phyloP scores from a whole-genome alignment of 2,797 vertebrate genomes.

The Dromococcyx pavoninus region DNA sequence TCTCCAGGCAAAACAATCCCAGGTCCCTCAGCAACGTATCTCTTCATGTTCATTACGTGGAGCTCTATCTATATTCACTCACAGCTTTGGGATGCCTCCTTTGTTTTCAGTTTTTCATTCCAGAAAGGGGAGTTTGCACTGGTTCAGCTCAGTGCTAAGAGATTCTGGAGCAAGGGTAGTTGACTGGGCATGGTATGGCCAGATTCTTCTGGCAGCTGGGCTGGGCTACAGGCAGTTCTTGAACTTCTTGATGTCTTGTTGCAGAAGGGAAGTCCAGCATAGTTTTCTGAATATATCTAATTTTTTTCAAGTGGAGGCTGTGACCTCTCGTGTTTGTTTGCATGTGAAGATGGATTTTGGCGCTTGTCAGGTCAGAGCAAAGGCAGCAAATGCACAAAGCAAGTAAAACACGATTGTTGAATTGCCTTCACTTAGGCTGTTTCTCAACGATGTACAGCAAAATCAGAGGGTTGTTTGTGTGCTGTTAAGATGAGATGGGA shows the following conservation, averaged over 20 bases:
- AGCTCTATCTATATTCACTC: neutral
- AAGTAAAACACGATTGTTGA: neutral
- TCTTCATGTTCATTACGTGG: neutral
- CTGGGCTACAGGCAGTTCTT: neutral
- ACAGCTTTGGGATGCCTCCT: neutral
- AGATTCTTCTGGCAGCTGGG: conserved; percentile 16
- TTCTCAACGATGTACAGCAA: rapidly evolving
- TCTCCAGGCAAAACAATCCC: too few species aligned
- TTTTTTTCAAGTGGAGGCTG: neutral
- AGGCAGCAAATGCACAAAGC: neutral
- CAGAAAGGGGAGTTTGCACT: neutral
- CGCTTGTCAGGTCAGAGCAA: neutral
- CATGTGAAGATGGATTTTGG: neutral
- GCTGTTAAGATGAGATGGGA: neutral
- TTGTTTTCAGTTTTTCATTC: neutral
- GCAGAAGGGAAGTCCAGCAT: neutral
- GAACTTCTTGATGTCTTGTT: neutral
- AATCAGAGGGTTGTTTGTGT: neutral
- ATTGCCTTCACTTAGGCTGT: neutral
- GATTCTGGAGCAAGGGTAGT: neutral
- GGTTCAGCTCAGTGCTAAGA: neutral
- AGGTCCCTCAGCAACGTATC: too few species aligned
- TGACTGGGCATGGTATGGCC: neutral
- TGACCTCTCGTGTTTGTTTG: neutral
- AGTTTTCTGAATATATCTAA: neutral